Base-by-base conservation (phyloP, 2,797 vertebrate species). In the Harpagifer antarcticus region DNA sequence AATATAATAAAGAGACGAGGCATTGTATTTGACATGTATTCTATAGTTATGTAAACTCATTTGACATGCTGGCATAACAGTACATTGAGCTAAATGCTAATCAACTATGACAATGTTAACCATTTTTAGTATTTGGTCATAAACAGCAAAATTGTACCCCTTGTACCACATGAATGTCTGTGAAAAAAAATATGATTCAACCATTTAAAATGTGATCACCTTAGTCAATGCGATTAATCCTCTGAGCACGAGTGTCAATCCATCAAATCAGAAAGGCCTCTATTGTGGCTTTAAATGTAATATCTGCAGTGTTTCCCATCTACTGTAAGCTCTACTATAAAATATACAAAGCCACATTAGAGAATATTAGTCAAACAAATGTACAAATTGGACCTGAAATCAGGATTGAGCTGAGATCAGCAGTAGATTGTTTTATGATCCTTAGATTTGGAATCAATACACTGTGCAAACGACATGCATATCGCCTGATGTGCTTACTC, bases 401-500 rank as follows among this genome's bases (percentile, higher is more conserved):
- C 10, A 3, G 72, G 49, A 64, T 44, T 31, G 4, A 27, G 4
- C 27, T 27, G 27, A 52, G 45, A 62, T 58, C 27, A 40, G 13
- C 27, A n/a, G 16, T 63, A 15, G 19, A 10, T 44, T 1, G 53
- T 47, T 68, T 47, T 68, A 69, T 64, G 58, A 73, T 73, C 44
- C 3, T 19, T 44, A 40, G 16, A 47, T 23, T 69, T 15, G 45
- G 60, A 56, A 74, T 78, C 74, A 37, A 79, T 67, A 58, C 56
- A 2, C 50, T 19, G 3, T 11, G 55, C 59, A 48, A 27, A 65
- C 44, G 40, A 43, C 49, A 60, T 37, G 1, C 16, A 68, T 57
- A 75, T 61, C 15, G 0, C 45, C 44, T 31, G 48, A 67, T 69
- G 52, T 56, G 74, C 76, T 40, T 72, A 79, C 67, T 54, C 40